These are phyloP conservation scores for Clarias fuscus DNA, from an alignment of 2,797 vertebrate genomes.

Conservation along the genomic window DNA sequence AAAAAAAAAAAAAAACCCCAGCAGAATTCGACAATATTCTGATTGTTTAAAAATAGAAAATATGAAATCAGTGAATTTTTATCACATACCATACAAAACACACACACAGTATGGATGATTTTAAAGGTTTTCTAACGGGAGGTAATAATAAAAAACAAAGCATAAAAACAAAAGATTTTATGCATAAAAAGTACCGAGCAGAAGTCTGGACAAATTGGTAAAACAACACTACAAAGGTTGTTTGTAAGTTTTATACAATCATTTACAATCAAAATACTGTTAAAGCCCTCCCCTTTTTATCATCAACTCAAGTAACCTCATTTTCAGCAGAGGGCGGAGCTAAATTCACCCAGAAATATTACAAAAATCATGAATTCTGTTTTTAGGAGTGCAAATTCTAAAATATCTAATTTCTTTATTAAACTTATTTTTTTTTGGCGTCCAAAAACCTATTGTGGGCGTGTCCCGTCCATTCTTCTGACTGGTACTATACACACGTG, in stretches of 20 bases:
- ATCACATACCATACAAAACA: neutral
- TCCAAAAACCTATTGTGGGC: neutral
- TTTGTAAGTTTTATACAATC: neutral
- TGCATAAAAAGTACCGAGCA: conserved; percentile 18
- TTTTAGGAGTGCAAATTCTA: neutral
- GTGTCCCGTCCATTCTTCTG: neutral
- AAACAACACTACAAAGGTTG: neutral
- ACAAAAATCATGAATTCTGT: neutral
- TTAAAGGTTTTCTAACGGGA: conserved; percentile 6
- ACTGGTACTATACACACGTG: too few species aligned
- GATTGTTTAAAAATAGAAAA: neutral
- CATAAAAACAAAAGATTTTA: neutral
- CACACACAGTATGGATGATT: neutral
- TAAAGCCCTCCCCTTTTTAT: neutral
- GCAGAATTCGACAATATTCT: neutral
- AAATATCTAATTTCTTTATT: neutral
- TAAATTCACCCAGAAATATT: neutral
- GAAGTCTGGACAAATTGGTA: conserved; percentile 6
- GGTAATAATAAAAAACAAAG: neutral
- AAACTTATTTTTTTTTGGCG: neutral
- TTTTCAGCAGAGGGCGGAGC: neutral
- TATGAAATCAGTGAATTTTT: neutral
- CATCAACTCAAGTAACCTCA: neutral
- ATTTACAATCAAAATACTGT: neutral
- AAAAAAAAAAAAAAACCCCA: too few species aligned